phyloP scores from a whole-genome alignment of 53 echinoderm and acorn worm species.

The Henricia sp. region DNA sequence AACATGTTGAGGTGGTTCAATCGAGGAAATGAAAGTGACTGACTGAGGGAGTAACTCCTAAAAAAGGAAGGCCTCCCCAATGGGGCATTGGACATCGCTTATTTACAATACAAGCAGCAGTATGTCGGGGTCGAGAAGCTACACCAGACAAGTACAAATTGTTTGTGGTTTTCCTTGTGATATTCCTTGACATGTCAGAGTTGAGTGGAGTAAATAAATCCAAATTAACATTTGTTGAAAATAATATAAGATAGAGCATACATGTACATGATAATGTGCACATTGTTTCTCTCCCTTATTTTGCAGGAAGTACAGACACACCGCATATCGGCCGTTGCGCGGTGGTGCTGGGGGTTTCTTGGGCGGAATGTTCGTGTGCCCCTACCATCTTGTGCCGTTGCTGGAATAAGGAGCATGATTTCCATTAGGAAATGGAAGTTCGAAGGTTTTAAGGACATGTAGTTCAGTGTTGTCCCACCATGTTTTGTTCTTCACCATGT shows the following conservation, averaged over 20 bases:
- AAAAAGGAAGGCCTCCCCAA: no score
- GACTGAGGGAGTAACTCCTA: no score
- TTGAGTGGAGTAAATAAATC: no score
- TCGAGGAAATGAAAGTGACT: no score
- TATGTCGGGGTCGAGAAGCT: background rate
- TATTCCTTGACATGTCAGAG: no score
- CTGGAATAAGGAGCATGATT: background rate
- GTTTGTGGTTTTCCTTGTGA: no score
- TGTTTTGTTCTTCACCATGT: no score
- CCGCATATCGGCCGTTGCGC: conserved; percentile 17
- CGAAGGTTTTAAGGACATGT: conserved; percentile 6
- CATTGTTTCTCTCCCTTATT: background rate
- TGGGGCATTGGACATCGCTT: background rate
- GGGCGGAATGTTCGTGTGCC: conserved; percentile 14
- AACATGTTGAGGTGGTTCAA: no score
- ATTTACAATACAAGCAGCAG: conserved; percentile 7
- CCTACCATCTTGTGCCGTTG: conserved; percentile 18
- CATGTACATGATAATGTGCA: no score
- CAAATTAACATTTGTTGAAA: no score
- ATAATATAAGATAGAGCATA: no score
- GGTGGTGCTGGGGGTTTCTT: conserved; percentile 42
- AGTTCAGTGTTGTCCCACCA: no score
- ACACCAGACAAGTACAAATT: background rate
- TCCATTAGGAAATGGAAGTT: conserved; percentile 9
- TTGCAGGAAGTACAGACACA: conserved; percentile 35